These are phyloP conservation scores for Sebastes taczanowskii DNA, from an alignment of 2,797 vertebrate species.

Conservation along the genomic window DNA sequence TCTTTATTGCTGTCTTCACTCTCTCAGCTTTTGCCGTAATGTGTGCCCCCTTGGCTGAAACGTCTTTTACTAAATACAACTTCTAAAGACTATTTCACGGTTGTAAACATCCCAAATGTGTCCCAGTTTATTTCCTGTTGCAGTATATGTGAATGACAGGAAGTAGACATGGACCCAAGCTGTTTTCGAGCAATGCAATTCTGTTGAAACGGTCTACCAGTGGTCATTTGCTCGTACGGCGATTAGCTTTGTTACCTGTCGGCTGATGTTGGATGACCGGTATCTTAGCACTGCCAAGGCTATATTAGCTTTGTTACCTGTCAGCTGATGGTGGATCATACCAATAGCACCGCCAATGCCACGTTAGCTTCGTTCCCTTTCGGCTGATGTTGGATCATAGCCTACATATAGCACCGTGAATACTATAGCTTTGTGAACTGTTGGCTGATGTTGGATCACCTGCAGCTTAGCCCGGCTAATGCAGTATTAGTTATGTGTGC, in stretches of 20 bases:
- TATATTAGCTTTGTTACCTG: not conserved
- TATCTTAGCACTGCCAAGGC: not conserved
- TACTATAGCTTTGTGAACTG: not conserved
- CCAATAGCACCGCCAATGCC: not conserved
- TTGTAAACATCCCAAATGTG: too few relatives aligned
- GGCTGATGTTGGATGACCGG: not conserved
- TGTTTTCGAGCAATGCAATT: too few relatives aligned
- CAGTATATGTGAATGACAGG: too few relatives aligned
- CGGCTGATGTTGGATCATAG: not conserved
- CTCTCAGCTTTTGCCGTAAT: not conserved
- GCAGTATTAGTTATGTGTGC: not conserved
- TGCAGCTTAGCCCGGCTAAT: not conserved
- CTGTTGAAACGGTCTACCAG: not conserved
- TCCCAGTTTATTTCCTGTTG: too few relatives aligned
- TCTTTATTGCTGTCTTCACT: not conserved
- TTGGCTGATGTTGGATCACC: not conserved
- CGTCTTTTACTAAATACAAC: not conserved
- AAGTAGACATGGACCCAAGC: too few relatives aligned
- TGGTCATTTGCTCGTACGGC: not conserved
- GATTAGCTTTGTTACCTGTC: constrained; percentile 4
- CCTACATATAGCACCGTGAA: not conserved
- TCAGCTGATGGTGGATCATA: not conserved
- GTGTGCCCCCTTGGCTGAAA: not conserved
- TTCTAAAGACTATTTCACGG: not conserved
- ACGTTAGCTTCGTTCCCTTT: not conserved